Evolutionary conservation across 1,140 invertebrate genomes (phyloP).

Genomic region (Belonocnema kinseyi): DNA sequence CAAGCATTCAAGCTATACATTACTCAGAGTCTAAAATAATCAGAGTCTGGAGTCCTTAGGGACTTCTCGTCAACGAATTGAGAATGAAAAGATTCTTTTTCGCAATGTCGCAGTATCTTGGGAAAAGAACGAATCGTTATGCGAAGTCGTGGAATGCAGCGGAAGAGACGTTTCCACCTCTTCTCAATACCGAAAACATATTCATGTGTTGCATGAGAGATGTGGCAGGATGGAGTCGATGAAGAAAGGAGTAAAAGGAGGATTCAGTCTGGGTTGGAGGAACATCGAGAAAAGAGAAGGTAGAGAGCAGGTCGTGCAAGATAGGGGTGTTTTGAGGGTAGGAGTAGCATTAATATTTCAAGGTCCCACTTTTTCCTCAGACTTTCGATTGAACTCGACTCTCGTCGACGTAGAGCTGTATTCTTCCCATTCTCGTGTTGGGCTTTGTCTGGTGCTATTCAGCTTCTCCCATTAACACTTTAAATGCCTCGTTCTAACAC

Average conservation of each 20-base stretch:
- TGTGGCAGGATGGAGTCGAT: not conserved
- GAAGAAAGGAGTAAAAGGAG: constrained; percentile 8
- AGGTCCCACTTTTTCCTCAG: constrained; percentile 55
- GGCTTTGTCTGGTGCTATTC: constrained; percentile 61
- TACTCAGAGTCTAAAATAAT: not conserved
- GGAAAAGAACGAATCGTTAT: constrained; percentile 21
- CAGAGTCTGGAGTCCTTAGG: not conserved
- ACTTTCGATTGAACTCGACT: constrained; percentile 59
- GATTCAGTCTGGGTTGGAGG: constrained; percentile 12
- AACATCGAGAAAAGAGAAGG: constrained; percentile 9
- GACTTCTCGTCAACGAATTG: constrained; percentile 20
- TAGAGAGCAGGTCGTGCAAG: constrained; percentile 20
- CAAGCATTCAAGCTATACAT: constrained; percentile 2
- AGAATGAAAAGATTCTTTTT: constrained; percentile 25
- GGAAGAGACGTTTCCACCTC: constrained; percentile 25
- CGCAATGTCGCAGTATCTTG: constrained; percentile 24
- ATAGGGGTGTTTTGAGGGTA: constrained; percentile 34
- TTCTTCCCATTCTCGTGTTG: constrained; percentile 58
- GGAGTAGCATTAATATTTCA: constrained; percentile 68
- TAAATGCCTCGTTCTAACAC: constrained; percentile 54
- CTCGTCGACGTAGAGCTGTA: constrained; percentile 47
- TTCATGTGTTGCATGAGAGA: not conserved
- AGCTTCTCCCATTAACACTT: constrained; percentile 64
- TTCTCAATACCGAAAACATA: not conserved
- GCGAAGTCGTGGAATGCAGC: constrained; percentile 17